phyloP scores from a whole-genome alignment of 1,140 invertebrate species.

The Drosophila jambulina region DNA sequence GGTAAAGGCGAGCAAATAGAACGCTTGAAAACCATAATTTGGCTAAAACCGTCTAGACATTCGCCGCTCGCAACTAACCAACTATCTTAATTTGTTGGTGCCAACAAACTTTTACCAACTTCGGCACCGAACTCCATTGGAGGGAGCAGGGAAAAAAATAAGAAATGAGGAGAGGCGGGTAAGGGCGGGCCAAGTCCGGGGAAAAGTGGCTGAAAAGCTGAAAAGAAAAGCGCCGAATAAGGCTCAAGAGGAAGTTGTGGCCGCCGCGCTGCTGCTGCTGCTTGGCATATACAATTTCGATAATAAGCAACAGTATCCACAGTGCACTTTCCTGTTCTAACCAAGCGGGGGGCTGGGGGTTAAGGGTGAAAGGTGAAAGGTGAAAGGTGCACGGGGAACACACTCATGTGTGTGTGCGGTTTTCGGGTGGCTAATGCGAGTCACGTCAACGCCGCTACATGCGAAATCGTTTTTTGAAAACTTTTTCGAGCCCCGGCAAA shows the following conservation, averaged over 20 bases:
- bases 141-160: background rate
- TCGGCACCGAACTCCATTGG: background rate
- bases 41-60: constrained; percentile 81
- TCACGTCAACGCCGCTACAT: constrained; percentile 79
- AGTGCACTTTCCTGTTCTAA: constrained; percentile 43
- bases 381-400: constrained; percentile 17
- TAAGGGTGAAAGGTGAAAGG: constrained; percentile 1
- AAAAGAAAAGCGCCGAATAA: constrained; percentile 25
- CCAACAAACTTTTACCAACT: constrained; percentile 69
- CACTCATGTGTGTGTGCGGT: constrained; percentile 23
- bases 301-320: constrained; percentile 81
- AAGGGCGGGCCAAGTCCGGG: background rate
- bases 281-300: constrained; percentile 81
- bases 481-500: constrained; percentile 32
- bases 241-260: constrained; percentile 63
- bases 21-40: constrained; percentile 80
- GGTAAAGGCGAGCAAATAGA: constrained; percentile 28
- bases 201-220: constrained; percentile 24
- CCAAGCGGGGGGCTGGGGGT: background rate
- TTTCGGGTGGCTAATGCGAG: constrained; percentile 67
- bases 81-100: constrained; percentile 82
- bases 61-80: constrained; percentile 62
- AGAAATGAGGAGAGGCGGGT: background rate
- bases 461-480: constrained; percentile 74
- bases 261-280: constrained; percentile 52